Evolutionary conservation across 2,797 vertebrate genomes (phyloP).

Genomic region (Pterois miles): DNA sequence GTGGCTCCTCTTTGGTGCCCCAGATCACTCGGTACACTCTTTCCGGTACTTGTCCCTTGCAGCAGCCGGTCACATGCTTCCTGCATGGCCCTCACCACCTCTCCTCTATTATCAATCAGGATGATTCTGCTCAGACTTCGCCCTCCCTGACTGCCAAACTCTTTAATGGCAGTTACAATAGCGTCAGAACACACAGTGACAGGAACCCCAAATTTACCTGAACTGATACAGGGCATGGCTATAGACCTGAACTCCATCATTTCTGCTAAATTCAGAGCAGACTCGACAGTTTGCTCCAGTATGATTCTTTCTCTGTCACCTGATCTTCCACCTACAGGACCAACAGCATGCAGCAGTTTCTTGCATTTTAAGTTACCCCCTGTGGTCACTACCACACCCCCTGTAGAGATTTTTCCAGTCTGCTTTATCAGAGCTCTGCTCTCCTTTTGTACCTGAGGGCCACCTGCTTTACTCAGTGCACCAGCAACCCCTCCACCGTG

Average conservation of each 20-base stretch:
- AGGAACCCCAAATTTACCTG: slow-evolving; percentile 58
- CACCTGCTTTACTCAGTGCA: slow-evolving; percentile 68
- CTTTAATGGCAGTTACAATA: slow-evolving; percentile 63
- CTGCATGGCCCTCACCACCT: slow-evolving; percentile 64
- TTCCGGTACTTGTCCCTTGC: background rate
- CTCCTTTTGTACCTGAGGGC: slow-evolving; percentile 67
- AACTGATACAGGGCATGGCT: slow-evolving; percentile 76
- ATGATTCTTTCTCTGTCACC: slow-evolving; percentile 43
- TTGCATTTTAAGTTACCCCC: slow-evolving; percentile 69
- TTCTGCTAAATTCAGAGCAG: slow-evolving; percentile 60
- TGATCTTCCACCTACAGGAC: slow-evolving; percentile 50
- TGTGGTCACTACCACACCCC: slow-evolving; percentile 55
- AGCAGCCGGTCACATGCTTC: slow-evolving; percentile 59
- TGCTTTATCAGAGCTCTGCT: slow-evolving; percentile 38
- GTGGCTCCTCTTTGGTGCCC: background rate
- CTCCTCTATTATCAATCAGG: slow-evolving; percentile 60
- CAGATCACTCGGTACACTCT: background rate
- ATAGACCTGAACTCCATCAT: slow-evolving; percentile 39
- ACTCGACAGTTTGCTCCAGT: slow-evolving; percentile 38
- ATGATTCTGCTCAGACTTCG: slow-evolving; percentile 51
- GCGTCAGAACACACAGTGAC: slow-evolving; percentile 64
- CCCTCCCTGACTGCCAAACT: slow-evolving; percentile 48
- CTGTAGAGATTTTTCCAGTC: slow-evolving; percentile 46
- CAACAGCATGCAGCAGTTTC: slow-evolving; percentile 74
- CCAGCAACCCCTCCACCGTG: slow-evolving; percentile 70